Conservation (phyloP, 2,888 invertebrate species). For the Mongoloraphidia duomilia region DNA sequence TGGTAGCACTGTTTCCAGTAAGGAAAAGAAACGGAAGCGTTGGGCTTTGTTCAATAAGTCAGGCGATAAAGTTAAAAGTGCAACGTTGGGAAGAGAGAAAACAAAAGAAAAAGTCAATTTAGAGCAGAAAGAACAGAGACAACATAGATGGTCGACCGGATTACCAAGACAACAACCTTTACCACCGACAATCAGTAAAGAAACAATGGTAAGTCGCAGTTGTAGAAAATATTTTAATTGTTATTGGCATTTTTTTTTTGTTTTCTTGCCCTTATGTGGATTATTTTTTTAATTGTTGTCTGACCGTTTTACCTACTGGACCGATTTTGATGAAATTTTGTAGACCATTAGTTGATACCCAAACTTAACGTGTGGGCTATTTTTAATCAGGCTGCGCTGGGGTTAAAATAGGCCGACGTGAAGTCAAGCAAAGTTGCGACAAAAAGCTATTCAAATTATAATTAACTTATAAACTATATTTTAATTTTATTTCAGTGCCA, state of each 20-base stretch:
- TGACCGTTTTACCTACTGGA: neutral
- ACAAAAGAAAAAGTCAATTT: constrained; percentile 32
- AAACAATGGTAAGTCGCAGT: constrained; percentile 49
- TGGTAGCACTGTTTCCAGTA: constrained; percentile 7
- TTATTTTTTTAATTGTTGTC: neutral
- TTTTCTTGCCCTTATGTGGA: neutral
- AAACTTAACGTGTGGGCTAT: too few species aligned
- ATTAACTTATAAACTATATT: constrained; percentile 4
- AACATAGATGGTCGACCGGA: constrained; percentile 58
- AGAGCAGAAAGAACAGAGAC: constrained; percentile 32
- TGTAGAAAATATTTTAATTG: neutral
- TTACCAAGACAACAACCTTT: constrained; percentile 54
- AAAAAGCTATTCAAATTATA: neutral
- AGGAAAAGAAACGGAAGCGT: constrained; percentile 39
- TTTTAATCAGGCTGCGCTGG: too few species aligned
- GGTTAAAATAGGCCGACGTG: neutral
- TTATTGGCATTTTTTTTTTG: neutral
- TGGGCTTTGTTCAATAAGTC: constrained; percentile 53
- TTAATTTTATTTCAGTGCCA: constrained; percentile 36
- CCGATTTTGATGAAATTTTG: neutral
- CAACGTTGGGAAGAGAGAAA: constrained; percentile 52
- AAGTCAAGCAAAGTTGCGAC: neutral
- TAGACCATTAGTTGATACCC: too few species aligned
- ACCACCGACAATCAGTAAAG: constrained; percentile 63
- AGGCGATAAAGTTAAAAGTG: constrained; percentile 45